Percentiles rank a stretch among this genome's conserved stretches.
Evolutionary conservation across 2,113 vertebrate species (phyloP).

Genomic region (Phalacrocorax aristotelis): DNA sequence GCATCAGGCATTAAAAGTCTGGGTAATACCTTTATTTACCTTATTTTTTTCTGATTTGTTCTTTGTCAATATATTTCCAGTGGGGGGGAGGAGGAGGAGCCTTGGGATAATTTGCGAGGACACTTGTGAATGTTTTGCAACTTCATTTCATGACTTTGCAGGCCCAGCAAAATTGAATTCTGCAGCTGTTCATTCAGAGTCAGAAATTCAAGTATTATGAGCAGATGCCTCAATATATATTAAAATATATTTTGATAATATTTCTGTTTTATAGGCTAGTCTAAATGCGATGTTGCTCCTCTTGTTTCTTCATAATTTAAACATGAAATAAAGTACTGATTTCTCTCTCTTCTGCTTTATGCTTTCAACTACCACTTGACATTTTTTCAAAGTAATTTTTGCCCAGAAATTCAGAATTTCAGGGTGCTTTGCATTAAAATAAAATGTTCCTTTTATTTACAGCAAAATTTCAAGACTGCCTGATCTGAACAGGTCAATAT

Average conservation of each 20-base stretch:
- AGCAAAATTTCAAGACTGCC: background rate
- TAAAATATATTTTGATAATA: background rate
- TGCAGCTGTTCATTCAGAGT: background rate
- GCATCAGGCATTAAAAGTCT: background rate
- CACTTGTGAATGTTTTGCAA: background rate
- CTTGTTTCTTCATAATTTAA: background rate
- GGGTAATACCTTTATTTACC: background rate
- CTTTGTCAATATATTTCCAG: background rate
- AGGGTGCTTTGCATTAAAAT: background rate
- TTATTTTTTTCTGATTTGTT: background rate
- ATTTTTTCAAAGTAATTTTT: background rate
- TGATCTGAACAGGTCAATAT: background rate
- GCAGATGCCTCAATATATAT: background rate
- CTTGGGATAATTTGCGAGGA: background rate
- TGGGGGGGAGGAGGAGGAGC: background rate
- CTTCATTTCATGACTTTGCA: background rate
- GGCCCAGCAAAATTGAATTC: background rate
- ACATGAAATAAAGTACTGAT: background rate
- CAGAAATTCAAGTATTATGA: background rate
- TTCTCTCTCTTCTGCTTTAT: background rate
- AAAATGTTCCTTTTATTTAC: background rate
- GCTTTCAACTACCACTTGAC: background rate
- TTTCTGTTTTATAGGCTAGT: background rate
- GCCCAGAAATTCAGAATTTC: background rate
- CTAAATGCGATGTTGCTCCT: background rate